A percentile compares a stretch with the other conserved stretches of the same genome.
phyloP scores from a whole-genome alignment of 2,888 invertebrate species.

The Tholera decimalis region DNA sequence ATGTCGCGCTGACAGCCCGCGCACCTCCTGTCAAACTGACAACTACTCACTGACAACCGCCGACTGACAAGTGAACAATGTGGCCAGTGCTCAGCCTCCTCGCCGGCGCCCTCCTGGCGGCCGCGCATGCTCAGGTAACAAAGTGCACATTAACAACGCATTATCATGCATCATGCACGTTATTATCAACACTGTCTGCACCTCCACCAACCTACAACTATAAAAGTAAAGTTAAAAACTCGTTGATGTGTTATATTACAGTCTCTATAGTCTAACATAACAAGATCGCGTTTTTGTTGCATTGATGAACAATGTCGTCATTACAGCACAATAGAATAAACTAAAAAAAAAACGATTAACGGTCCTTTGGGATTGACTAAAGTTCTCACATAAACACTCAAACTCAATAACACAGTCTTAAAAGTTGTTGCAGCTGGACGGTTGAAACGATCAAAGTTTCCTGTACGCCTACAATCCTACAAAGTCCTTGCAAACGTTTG shows the following conservation, averaged over 20 bases:
- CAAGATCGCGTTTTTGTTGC: constrained; percentile 45
- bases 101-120: constrained; percentile 77
- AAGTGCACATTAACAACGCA: constrained; percentile 44
- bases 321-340: constrained; percentile 43
- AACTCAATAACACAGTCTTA: neutral
- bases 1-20: constrained; percentile 80
- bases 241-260: no score
- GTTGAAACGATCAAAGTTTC: constrained; percentile 7
- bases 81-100: constrained; percentile 80
- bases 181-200: constrained; percentile 51
- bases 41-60: constrained; percentile 73
- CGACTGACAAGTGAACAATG: constrained; percentile 77
- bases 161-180: constrained; percentile 51
- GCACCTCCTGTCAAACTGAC: constrained; percentile 72
- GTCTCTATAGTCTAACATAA: constrained; percentile 29
- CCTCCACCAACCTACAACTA: constrained; percentile 29
- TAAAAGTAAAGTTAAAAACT: no score
- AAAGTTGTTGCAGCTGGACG: constrained; percentile 11
- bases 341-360: constrained; percentile 40
- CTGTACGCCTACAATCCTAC: constrained; percentile 9
- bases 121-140: constrained; percentile 82
- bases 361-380: constrained; percentile 23
- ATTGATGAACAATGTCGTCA: constrained; percentile 54
- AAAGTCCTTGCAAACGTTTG: constrained; percentile 28
- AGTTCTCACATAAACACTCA: no score